These are phyloP conservation scores for Pipistrellus nathusii DNA, from an alignment of 2,797 vertebrate genomes.

Conservation along the genomic window DNA sequence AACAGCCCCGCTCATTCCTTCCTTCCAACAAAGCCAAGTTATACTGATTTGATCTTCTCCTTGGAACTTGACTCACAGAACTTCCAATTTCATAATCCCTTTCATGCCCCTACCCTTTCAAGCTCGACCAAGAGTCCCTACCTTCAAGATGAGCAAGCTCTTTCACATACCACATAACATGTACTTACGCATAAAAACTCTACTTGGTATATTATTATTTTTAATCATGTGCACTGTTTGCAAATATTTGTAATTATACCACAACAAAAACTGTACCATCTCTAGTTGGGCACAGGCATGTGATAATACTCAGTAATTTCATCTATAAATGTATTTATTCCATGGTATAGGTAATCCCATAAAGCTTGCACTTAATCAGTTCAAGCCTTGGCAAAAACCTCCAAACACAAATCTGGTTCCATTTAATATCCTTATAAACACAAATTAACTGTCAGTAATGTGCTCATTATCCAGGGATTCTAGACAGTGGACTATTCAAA, in stretches of 20 bases:
- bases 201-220: slow-evolving; percentile 30
- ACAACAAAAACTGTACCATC: slow-evolving; percentile 33
- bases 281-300: not conserved
- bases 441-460: slow-evolving; percentile 37
- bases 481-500: slow-evolving; percentile 60
- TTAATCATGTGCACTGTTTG: not conserved
- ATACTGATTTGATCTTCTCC: not conserved
- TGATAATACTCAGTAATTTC: slow-evolving; percentile 22
- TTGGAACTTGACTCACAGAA: not conserved
- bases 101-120: not conserved
- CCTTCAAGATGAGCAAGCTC: not conserved
- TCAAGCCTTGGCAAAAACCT: slow-evolving; percentile 46
- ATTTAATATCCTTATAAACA: slow-evolving; percentile 63
- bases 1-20: not conserved
- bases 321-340: slow-evolving; percentile 56
- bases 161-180: not conserved
- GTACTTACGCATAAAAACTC: not conserved
- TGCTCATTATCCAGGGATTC: slow-evolving; percentile 61
- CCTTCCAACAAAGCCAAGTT: slow-evolving; percentile 37
- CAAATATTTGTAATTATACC: slow-evolving; percentile 41
- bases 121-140: not conserved
- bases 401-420: slow-evolving; percentile 49
- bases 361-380: slow-evolving; percentile 46
- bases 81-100: not conserved
- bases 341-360: not conserved